Base-by-base conservation (phyloP, 1,140 invertebrate genomes). In the Dermatophagoides farinae region DNA sequence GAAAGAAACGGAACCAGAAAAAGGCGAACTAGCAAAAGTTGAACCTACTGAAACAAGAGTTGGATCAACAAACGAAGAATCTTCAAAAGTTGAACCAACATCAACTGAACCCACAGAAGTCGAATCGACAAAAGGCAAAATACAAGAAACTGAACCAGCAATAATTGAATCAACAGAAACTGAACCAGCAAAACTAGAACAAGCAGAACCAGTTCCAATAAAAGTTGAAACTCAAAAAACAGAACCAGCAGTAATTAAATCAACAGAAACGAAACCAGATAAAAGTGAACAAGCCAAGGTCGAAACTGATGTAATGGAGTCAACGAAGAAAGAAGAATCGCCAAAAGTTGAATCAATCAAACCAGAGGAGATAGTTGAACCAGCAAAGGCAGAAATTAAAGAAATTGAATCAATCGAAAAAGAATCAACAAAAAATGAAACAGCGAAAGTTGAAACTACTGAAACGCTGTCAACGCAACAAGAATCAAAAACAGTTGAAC, bases 371-470 rank as follows among this genome's bases (percentile, higher is more conserved):
- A 31, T 4, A 31, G 31, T 4, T 31, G 31, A 31, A 31, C 31
- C 31, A 31, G 8, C 31, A 51, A 18, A 40, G 12, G n/a, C n/a
- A n/a, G n/a, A n/a, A n/a, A n/a, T n/a, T n/a, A n/a, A n/a, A n/a
- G n/a, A n/a, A n/a, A 25, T 46, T 51, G 57, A 65, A 60, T 61
- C 51, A 40, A 64, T 55, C 8, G 62, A 64, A 62, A 61, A 64
- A 20, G 18, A 47, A 8, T 47, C 54, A 22, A 80, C 57, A 43
- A 16, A 16, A 43, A 4, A 14, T 4, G n/a, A 43, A 43, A 4
- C n/a, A 18, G 10, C n/a, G 41, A 43, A 6, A 18, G 41, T 14
- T 4, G 11, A 8, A 41, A 41, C 40, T 10, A 41, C 40, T 10
- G 14, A 8, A 41, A 41, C 40, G 14, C 8, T 10, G 14, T 14